Evolutionary conservation across 2,888 invertebrate genomes (phyloP).

Genomic region (Pilophorus perplexus): DNA sequence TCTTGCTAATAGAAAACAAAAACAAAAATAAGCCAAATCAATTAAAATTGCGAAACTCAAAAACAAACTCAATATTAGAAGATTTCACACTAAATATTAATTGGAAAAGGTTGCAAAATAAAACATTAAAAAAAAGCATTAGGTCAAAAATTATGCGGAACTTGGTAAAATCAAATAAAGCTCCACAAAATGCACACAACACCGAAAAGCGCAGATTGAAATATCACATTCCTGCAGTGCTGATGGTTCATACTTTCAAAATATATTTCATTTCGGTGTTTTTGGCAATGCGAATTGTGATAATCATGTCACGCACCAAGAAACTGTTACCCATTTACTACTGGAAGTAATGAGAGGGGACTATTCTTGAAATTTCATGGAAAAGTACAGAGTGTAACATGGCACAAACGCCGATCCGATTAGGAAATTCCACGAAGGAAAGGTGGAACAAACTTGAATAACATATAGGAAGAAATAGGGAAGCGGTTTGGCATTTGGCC

Average conservation of each 20-base stretch:
- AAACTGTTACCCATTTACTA: no score
- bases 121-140: neutral
- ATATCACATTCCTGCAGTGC: no score
- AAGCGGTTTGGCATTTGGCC: neutral
- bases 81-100: neutral
- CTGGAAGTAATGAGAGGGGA: no score
- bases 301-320: no score
- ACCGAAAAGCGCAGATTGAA: neutral
- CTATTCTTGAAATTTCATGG: no score
- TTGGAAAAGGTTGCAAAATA: neutral
- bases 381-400: no score
- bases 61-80: neutral
- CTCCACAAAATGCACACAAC: neutral
- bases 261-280: no score
- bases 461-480: neutral
- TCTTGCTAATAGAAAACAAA: neutral
- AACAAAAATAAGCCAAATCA: neutral
- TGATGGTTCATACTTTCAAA: no score
- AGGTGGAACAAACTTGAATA: conserved; percentile 6
- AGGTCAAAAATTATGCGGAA: neutral
- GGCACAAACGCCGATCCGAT: neutral
- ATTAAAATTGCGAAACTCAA: neutral
- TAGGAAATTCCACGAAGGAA: neutral
- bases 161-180: neutral
- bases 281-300: no score